A percentile compares a stretch with the other conserved stretches of the same genome.
These are phyloP conservation scores for Lates japonicus DNA, from an alignment of 2,797 vertebrate species.

Conservation along the genomic window DNA sequence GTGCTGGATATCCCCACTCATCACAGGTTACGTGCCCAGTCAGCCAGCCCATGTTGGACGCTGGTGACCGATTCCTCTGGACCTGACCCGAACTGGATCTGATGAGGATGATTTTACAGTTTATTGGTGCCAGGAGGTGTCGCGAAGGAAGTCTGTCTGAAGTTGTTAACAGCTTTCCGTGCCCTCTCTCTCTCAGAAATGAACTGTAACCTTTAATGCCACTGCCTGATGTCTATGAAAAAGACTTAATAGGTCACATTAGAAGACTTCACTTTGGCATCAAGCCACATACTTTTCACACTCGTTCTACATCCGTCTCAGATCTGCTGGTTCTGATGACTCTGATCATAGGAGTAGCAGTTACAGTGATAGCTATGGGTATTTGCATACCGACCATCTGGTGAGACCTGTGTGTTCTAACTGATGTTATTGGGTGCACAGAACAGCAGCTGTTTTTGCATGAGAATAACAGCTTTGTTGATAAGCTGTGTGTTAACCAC, in stretches of 20 bases:
- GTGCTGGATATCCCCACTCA: constrained; percentile 45
- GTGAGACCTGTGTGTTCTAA: constrained; percentile 45
- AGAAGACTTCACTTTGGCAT: neutral
- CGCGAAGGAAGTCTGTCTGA: neutral
- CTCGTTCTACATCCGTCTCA: constrained; percentile 22
- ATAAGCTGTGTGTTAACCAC: constrained; percentile 45
- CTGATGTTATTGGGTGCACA: constrained; percentile 42
- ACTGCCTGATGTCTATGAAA: neutral
- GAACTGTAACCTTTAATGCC: neutral
- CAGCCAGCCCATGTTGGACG: neutral
- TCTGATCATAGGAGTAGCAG: constrained; percentile 54
- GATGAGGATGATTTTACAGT: constrained; percentile 3
- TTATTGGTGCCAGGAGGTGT: neutral
- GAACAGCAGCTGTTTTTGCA: constrained; percentile 42
- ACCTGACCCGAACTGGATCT: neutral
- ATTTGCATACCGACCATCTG: constrained; percentile 72
- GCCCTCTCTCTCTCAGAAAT: neutral
- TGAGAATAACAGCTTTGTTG: constrained; percentile 43
- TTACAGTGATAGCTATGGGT: constrained; percentile 42
- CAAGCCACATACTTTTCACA: constrained; percentile 40
- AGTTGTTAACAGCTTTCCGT: constrained; percentile 12
- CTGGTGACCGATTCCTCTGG: neutral
- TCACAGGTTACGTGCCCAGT: constrained; percentile 9
- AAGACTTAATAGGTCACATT: neutral
- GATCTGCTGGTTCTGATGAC: constrained; percentile 20